Evolutionary conservation across 2,888 invertebrate genomes (phyloP).

Genomic region (Drosophila mayaguana): DNA sequence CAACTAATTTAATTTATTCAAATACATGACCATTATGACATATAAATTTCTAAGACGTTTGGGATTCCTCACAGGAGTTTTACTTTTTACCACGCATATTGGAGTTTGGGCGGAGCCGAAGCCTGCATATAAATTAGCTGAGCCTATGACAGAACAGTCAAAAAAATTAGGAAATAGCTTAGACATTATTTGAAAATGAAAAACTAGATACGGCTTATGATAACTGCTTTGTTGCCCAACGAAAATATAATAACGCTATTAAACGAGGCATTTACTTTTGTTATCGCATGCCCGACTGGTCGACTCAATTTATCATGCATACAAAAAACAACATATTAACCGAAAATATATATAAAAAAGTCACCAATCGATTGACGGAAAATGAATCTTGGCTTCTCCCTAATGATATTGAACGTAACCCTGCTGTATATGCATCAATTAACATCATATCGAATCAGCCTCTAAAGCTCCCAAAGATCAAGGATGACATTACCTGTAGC

Average conservation of each 20-base stretch:
- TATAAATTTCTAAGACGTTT: constrained; percentile 41
- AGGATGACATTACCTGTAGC: constrained; percentile 59
- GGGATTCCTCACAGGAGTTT: constrained; percentile 28
- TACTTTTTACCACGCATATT: constrained; percentile 21
- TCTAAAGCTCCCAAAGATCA: constrained; percentile 50
- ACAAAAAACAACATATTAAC: constrained; percentile 35
- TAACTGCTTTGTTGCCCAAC: constrained; percentile 13
- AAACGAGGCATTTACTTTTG: constrained; percentile 42
- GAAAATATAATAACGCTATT: constrained; percentile 39
- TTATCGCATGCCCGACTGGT: constrained; percentile 53
- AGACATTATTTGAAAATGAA: neutral
- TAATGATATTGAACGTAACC: constrained; percentile 4
- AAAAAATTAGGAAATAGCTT: neutral
- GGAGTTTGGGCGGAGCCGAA: constrained; percentile 33
- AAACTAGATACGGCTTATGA: neutral
- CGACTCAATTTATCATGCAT: constrained; percentile 21
- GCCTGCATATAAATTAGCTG: neutral
- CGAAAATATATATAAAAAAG: neutral
- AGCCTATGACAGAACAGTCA: neutral
- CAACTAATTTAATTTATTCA: neutral
- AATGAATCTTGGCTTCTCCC: neutral
- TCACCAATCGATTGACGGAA: neutral
- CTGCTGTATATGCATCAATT: neutral
- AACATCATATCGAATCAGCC: neutral
- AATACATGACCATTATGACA: constrained; percentile 14